phyloP scores from a whole-genome alignment of 2,888 invertebrate genomes.

The Geophilus truncorum region DNA sequence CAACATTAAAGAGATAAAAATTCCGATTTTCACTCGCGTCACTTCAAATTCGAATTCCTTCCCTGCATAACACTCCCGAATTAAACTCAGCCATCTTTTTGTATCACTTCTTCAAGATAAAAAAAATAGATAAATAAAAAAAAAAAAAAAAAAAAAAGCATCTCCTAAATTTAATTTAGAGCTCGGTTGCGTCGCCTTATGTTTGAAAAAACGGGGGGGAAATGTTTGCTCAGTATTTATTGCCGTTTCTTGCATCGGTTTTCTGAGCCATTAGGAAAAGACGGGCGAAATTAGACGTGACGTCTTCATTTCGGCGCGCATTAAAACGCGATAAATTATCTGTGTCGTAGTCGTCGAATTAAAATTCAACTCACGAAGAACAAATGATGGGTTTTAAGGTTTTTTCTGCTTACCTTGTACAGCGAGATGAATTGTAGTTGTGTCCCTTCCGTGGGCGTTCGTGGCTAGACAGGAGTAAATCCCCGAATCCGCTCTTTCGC shows the following conservation, averaged over 20 bases:
- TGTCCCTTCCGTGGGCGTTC: slow-evolving; percentile 1
- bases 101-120: neutral
- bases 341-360: neutral
- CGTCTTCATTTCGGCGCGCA: neutral
- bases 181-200: neutral
- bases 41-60: too few species aligned
- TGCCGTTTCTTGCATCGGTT: neutral
- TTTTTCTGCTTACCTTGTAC: neutral
- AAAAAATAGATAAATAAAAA: neutral
- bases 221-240: neutral
- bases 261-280: neutral
- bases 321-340: neutral
- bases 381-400: neutral
- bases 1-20: too few species aligned
- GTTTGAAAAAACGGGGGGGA: neutral
- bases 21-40: too few species aligned
- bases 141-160: neutral
- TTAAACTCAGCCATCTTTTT: too few species aligned
- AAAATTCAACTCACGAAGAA: neutral
- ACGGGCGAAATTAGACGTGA: neutral
- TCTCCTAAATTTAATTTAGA: neutral
- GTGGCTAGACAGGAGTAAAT: neutral
- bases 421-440: neutral
- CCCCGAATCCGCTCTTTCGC: slow-evolving; percentile 22
- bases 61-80: neutral